Percentiles rank a stretch among this genome's conserved stretches.
Evolutionary conservation across 2,797 vertebrate genomes (phyloP).

Genomic region (Cygnus olor): DNA sequence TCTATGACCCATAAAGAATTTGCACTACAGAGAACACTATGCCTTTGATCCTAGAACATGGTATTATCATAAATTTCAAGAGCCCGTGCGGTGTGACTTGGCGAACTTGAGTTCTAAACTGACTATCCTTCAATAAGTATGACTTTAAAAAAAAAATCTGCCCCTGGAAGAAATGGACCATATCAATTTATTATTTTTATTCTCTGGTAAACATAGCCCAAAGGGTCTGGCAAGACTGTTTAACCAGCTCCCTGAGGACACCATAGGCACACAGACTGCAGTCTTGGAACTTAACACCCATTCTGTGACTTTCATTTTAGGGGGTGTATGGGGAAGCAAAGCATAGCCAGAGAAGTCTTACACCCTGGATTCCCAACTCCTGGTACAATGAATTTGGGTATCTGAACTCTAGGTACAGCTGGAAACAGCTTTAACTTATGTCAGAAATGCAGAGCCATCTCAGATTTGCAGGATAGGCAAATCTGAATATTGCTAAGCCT

Average conservation of each 20-base stretch:
- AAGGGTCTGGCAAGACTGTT: neutral
- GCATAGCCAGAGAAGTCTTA: neutral
- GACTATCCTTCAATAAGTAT: neutral
- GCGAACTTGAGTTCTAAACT: neutral
- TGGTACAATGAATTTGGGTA: neutral
- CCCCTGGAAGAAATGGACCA: neutral
- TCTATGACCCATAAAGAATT: neutral
- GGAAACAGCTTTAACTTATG: neutral
- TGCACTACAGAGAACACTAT: neutral
- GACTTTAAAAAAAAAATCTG: neutral
- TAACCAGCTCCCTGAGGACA: neutral
- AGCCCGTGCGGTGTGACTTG: neutral
- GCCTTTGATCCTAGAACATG: neutral
- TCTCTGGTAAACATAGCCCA: neutral
- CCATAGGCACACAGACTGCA: neutral
- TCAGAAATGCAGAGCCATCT: neutral
- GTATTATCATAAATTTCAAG: neutral
- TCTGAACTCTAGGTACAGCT: neutral
- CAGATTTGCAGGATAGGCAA: neutral
- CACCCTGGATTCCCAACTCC: fast-evolving
- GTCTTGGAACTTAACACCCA: neutral
- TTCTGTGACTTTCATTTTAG: neutral
- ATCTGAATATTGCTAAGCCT: neutral
- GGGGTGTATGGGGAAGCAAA: neutral
- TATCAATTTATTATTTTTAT: neutral